Evolutionary conservation across 2,113 vertebrate genomes (phyloP).

Genomic region (Eublepharis macularius): DNA sequence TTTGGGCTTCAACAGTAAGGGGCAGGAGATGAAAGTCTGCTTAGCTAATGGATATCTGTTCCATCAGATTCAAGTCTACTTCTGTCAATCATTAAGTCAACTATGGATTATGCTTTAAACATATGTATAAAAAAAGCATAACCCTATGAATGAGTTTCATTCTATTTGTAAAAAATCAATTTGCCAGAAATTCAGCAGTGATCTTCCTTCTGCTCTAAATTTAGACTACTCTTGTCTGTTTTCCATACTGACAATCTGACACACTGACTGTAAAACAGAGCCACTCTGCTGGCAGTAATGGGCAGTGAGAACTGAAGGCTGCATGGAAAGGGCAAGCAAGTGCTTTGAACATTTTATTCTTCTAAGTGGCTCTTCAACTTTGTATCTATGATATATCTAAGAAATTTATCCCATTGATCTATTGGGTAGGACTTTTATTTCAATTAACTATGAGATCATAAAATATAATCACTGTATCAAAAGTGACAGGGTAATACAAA

Average conservation of each 20-base stretch:
- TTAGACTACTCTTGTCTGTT: background rate
- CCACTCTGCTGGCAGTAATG: background rate
- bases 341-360: background rate
- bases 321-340: background rate
- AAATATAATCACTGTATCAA: background rate
- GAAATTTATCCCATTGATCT: background rate
- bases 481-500: background rate
- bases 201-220: background rate
- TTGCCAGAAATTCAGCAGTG: background rate
- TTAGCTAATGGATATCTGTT: too few species aligned
- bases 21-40: too few species aligned
- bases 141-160: too few species aligned
- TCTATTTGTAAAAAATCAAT: background rate
- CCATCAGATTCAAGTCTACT: too few species aligned
- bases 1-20: too few species aligned
- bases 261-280: background rate
- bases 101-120: too few species aligned
- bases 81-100: too few species aligned
- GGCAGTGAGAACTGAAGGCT: too few species aligned
- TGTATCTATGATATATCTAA: background rate
- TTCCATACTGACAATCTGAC: background rate
- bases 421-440: background rate
- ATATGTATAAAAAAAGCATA: too few species aligned
- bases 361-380: background rate
- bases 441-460: background rate